Conservation (phyloP, 2,888 invertebrate species). For the Cephus pulcher region DNA sequence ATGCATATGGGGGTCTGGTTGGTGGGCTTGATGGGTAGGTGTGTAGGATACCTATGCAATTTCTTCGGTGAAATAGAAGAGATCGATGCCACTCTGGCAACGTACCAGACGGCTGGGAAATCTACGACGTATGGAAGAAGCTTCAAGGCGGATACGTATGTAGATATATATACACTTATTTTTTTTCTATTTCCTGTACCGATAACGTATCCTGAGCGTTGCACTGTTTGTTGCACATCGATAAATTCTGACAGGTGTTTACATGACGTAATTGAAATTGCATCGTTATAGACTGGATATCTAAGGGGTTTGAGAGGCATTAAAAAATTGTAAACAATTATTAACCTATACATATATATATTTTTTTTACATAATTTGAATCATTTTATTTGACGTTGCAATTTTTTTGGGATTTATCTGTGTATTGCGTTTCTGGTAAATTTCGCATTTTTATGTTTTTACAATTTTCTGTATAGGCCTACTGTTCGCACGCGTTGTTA, state of each 20-base stretch:
- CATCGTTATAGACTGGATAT: neutral
- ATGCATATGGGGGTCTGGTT: neutral
- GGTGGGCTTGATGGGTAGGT: neutral
- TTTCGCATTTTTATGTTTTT: neutral
- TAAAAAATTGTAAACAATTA: too few relatives aligned
- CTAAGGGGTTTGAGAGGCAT: too few relatives aligned
- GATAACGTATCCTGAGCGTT: neutral
- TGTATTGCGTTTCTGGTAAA: neutral
- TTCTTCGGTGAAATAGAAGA: constrained; percentile 29
- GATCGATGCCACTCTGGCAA: constrained; percentile 50
- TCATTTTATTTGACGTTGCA: neutral
- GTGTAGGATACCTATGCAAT: constrained; percentile 31
- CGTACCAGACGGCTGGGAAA: constrained; percentile 27
- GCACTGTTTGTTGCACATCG: neutral
- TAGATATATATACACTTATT: neutral
- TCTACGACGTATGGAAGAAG: neutral
- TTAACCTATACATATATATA: too few relatives aligned
- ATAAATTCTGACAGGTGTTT: neutral
- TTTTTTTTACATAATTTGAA: neutral
- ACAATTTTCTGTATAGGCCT: fast-evolving
- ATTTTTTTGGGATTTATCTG: neutral
- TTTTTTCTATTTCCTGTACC: neutral
- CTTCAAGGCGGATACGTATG: neutral
- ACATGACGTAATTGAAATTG: neutral
- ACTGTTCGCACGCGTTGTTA: fast-evolving